Percentiles rank a stretch among this genome's conserved stretches.
These are phyloP conservation scores for Enteromius thamalakanensis DNA, from an alignment of 2,797 vertebrate genomes.

Conservation along the genomic window DNA sequence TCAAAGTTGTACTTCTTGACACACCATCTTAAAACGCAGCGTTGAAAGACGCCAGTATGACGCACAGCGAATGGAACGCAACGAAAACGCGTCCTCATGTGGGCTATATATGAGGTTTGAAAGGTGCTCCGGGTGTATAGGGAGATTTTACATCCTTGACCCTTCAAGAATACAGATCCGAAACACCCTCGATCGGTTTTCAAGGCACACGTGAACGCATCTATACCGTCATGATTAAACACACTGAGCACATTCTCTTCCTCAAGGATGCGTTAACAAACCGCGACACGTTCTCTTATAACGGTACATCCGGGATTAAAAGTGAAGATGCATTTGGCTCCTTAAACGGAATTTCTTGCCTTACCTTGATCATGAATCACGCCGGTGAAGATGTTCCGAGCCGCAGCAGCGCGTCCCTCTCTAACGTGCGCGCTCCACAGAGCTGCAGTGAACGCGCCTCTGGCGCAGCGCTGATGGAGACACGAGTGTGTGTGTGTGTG, in stretches of 20 bases:
- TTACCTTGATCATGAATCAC: slow-evolving; percentile 46
- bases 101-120: background rate
- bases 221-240: background rate
- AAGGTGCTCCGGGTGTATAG: background rate
- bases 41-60: background rate
- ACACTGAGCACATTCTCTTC: background rate
- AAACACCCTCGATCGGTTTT: background rate
- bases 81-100: background rate
- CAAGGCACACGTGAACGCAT: background rate
- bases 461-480: slow-evolving; percentile 30
- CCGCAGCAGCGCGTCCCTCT: background rate
- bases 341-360: background rate
- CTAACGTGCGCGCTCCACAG: background rate
- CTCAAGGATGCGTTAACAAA: slow-evolving; percentile 6
- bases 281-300: background rate
- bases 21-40: background rate
- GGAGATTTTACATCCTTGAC: background rate
- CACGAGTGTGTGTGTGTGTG: background rate
- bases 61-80: background rate
- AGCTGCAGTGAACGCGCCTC: slow-evolving; percentile 37
- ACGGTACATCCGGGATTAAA: background rate
- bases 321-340: background rate
- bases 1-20: slow-evolving; percentile 8
- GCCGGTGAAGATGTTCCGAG: slow-evolving; percentile 15
- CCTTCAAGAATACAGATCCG: background rate